Base-by-base conservation (phyloP, 1,140 invertebrate genomes). In the Drosophila albomicans region DNA sequence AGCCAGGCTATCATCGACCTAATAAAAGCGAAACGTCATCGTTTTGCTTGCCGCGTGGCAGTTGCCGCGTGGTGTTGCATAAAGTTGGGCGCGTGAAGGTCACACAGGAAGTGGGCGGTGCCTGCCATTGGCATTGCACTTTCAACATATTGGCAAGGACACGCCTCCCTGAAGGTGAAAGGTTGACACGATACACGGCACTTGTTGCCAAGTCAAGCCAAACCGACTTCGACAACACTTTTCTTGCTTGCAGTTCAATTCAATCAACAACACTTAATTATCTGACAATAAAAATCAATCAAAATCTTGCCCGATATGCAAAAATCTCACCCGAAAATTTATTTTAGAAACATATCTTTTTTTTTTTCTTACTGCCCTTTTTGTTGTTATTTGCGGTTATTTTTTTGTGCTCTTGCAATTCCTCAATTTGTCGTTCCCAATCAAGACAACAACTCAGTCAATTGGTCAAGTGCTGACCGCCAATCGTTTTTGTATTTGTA, bases 271-370 rank as follows among this genome's bases (percentile, higher is more conserved):
- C 67, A 81, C 65, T 82, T 78, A 69, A 81, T 76, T 78, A 76
- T 59, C 46, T 57, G 63, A 43, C 80, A 88, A 88, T 88, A 75
- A 89, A 88, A 88, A 89, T 89, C 84, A 88, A 88, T 88, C 78
- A 88, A 67, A 48, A 63, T 35, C 25, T 56, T 77, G 20, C 3
- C 20, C 20, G 7, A 38, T 38, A 63, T 59, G 68, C 51, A 51
- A 84, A 25, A 78, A 11, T 51, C 15, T 58, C 71, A 58, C 35
- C 63, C 41, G 62, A 63, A 65, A 63, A 68, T 38, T 51, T 16
- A 8, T 56, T 30, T 65, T 61, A 57, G 32, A 67, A 67, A 25
- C 45, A 64, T 38, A 3, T 10, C 16, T 16, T 1, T 3, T 38
- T 10, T 38, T 38, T 68, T 82, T 78, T 59, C 71, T 28, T 57